These are phyloP conservation scores for Mythimna ferrago DNA, from an alignment of 2,888 invertebrate genomes.

Conservation along the genomic window DNA sequence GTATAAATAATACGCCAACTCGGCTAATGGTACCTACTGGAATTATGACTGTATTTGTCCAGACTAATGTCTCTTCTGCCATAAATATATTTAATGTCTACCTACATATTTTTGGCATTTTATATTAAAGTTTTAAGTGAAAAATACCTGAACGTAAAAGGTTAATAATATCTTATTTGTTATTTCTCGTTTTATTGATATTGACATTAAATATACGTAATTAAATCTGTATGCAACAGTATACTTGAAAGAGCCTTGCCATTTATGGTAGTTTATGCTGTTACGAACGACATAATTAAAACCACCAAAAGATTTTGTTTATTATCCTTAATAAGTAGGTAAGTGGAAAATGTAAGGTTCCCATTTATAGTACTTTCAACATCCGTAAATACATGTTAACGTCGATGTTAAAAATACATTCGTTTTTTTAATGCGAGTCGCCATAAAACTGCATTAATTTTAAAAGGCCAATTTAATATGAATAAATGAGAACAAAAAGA, in stretches of 20 bases:
- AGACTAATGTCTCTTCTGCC: neutral
- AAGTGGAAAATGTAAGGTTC: conserved; percentile 39
- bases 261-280: conserved; percentile 43
- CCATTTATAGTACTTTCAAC: conserved; percentile 37
- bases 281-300: conserved; percentile 51
- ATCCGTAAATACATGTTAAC: conserved; percentile 47
- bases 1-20: conserved; percentile 16
- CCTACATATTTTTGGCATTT: neutral
- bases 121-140: neutral
- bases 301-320: conserved; percentile 49
- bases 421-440: conserved; percentile 25
- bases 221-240: conserved; percentile 31
- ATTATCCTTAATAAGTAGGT: conserved; percentile 50
- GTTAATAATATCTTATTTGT: conserved; percentile 5
- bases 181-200: conserved; percentile 26
- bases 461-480: conserved; percentile 19
- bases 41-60: conserved; percentile 8
- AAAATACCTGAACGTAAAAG: neutral
- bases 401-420: conserved; percentile 38
- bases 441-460: conserved; percentile 1
- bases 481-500: conserved; percentile 18
- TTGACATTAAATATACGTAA: conserved; percentile 32
- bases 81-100: neutral
- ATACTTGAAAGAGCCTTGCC: conserved; percentile 31
- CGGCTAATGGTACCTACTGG: conserved; percentile 11